A percentile compares a stretch with the other conserved stretches of the same genome.
Evolutionary conservation across 2,888 invertebrate genomes (phyloP).

Genomic region (Fissipunctia ypsillon): DNA sequence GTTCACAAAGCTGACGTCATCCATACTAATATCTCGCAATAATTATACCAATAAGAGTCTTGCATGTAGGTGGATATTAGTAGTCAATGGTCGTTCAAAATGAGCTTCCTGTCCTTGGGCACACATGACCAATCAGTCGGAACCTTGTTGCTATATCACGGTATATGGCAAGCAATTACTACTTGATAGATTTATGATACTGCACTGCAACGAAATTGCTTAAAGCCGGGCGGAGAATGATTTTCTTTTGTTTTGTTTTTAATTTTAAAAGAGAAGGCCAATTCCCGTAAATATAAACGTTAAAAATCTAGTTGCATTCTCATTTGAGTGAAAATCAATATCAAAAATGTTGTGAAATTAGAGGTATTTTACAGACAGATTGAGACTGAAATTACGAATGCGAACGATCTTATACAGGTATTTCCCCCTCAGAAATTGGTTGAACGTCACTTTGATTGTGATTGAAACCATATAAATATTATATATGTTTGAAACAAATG

Average conservation of each 20-base stretch:
- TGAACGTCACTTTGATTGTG: no score
- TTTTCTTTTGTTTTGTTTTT: neutral
- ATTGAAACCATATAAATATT: no score
- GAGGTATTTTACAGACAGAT: neutral
- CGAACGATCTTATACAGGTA: no score
- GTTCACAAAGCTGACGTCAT: conserved; percentile 42
- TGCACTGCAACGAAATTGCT: conserved; percentile 46
- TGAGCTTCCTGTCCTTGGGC: conserved; percentile 69
- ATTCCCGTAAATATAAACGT: neutral
- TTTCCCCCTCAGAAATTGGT: neutral
- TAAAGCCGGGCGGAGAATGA: neutral
- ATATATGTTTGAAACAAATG: no score
- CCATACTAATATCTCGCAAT: conserved; percentile 56
- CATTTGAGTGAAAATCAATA: neutral
- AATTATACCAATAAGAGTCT: conserved; percentile 54
- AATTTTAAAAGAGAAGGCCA: neutral
- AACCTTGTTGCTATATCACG: conserved; percentile 60
- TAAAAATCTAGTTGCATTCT: no score
- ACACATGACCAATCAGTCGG: conserved; percentile 68
- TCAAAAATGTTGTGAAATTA: neutral
- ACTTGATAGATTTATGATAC: conserved; percentile 62
- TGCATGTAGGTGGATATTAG: conserved; percentile 62
- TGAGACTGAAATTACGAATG: neutral
- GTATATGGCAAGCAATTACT: conserved; percentile 56
- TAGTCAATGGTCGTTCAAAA: conserved; percentile 60